These are phyloP conservation scores for Pachypeltis micranthus DNA, from an alignment of 1,140 invertebrate genomes.

Conservation along the genomic window DNA sequence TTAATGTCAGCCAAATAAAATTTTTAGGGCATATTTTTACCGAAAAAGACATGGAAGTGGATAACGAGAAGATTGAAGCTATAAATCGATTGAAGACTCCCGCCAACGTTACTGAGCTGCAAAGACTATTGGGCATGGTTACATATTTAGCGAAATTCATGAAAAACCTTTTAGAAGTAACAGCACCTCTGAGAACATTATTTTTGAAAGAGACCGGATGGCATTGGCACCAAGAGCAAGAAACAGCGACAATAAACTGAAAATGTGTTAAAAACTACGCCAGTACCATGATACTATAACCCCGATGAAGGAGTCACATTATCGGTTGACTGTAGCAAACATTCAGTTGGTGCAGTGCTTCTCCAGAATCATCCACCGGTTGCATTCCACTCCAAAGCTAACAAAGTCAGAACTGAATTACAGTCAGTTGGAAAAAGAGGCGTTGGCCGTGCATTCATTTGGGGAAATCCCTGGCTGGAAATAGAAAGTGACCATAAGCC, in stretches of 20 bases:
- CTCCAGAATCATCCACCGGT: slow-evolving; percentile 30
- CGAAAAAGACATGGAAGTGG: slow-evolving; percentile 6
- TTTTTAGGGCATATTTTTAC: slow-evolving; percentile 14
- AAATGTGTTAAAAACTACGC: slow-evolving; percentile 11
- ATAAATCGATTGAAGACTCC: slow-evolving; percentile 27
- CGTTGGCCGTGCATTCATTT: slow-evolving; percentile 25
- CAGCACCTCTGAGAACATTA: background rate
- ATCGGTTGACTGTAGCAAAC: too few species aligned
- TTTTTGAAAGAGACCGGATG: background rate
- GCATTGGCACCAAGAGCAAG: too few species aligned
- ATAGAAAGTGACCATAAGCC: slow-evolving; percentile 33
- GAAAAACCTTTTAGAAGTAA: background rate
- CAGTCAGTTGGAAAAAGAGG: slow-evolving; percentile 31
- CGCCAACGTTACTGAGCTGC: slow-evolving; percentile 22
- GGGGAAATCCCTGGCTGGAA: slow-evolving; percentile 26
- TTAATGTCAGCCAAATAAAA: background rate
- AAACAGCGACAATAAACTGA: slow-evolving; percentile 27
- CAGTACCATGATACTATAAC: slow-evolving; percentile 26
- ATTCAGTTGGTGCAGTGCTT: slow-evolving; percentile 31
- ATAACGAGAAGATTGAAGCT: slow-evolving; percentile 13
- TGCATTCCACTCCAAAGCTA: slow-evolving; percentile 27
- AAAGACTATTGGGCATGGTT: slow-evolving; percentile 25
- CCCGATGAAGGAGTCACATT: slow-evolving; percentile 21
- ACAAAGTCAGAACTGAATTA: slow-evolving; percentile 23
- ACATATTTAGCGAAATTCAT: background rate